Base-by-base conservation (phyloP, 2,888 invertebrate genomes). In the Tolmerus cingulatus region DNA sequence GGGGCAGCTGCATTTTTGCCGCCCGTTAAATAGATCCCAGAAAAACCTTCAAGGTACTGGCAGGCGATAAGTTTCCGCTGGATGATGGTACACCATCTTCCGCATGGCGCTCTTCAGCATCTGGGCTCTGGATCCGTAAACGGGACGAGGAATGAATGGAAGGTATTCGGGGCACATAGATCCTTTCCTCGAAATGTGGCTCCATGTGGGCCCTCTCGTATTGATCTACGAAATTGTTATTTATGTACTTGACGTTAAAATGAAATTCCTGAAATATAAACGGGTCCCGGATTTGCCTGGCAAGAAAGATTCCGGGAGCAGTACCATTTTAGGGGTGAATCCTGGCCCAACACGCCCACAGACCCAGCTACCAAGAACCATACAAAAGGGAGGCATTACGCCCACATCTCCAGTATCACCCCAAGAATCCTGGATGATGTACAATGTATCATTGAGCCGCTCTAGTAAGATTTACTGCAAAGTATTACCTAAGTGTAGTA, bases 211-310 rank as follows among this genome's bases (percentile, higher is more conserved):
- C 5, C 34, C 9, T 30, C 55, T 16, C 51, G 30, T 81, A 81
- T 81, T 81, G 81, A 81, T 81, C 51, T 81, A 55, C 55, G 30
- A 55, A 81, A 81, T 81, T 81, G 81, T 81, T 81, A 81, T 81
- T 81, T 81, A 81, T 81, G 55, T 23, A 55, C 55, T 37, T 81
- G 55, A 81, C 19, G 81, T 27, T 81, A 30, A 81, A 81, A 81
- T 81, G 81, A 81, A 81, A 81, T 81, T 51, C 55, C 81, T 81
- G 34, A 55, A 81, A 81, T 81, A 81, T 81, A 34, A 55, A 30
- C 27, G 30, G 66, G 55, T 51, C 43, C 43, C 34, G 81, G 51
- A 55, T 81, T 81, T 51, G 51, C 30, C 23, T 27, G 30, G 30
- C 4, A 34, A 55, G 30, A 34, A 30, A 27, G 55, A 55, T 23